phyloP scores from a whole-genome alignment of 2,113 vertebrate genomes.

The Rousettus leschenaultii region DNA sequence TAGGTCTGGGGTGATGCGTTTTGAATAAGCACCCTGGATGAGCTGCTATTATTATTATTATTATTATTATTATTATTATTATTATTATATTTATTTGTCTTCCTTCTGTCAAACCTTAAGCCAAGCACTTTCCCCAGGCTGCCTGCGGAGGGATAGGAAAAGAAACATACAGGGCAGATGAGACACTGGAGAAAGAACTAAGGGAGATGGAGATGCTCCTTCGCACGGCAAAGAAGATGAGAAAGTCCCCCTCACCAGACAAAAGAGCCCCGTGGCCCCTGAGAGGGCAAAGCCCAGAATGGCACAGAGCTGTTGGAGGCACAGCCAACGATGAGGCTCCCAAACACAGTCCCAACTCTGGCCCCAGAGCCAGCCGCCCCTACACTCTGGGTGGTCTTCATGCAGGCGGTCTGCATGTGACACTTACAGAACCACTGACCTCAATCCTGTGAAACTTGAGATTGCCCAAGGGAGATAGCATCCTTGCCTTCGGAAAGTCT shows the following conservation, averaged over 20 bases:
- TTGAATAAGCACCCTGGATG: background rate
- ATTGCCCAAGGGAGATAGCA: background rate
- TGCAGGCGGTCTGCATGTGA: background rate
- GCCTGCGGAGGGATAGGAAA: slow-evolving; percentile 44
- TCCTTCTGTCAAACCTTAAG: slow-evolving; percentile 68
- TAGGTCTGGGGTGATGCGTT: background rate
- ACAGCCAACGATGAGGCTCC: too few relatives aligned
- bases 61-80: too few relatives aligned
- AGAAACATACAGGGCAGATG: slow-evolving; percentile 47
- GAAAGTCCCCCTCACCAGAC: slow-evolving; percentile 88
- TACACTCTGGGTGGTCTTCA: background rate
- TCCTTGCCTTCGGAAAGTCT: background rate
- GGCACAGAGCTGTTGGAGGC: slow-evolving; percentile 82
- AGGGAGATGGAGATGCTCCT: slow-evolving; percentile 11
- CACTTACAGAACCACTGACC: background rate
- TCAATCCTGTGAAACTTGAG: background rate
- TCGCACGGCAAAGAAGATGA: slow-evolving; percentile 88
- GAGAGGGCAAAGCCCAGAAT: slow-evolving; percentile 87
- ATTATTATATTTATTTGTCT: slow-evolving; percentile 73
- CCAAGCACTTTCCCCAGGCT: slow-evolving; percentile 61
- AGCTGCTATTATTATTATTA: background rate
- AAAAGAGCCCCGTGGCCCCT: slow-evolving; percentile 86
- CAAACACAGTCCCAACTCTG: too few relatives aligned
- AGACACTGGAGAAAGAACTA: slow-evolving; percentile 27
- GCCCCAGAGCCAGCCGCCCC: too few relatives aligned